phyloP scores from a whole-genome alignment of 2,113 vertebrate genomes.

The Xerus inauris region DNA sequence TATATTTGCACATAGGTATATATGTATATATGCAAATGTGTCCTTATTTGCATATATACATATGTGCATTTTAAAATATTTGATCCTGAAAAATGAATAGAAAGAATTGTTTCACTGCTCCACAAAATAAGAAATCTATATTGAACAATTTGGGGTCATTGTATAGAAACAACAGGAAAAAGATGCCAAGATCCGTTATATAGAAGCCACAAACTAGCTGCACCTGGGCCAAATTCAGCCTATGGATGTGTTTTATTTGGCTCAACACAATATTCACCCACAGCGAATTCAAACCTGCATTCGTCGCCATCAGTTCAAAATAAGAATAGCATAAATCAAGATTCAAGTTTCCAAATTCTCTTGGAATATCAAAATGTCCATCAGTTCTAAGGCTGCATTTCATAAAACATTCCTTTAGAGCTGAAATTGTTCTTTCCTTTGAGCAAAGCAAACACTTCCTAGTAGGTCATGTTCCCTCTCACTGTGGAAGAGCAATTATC shows the following conservation, averaged over 20 bases:
- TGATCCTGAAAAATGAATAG: constrained; percentile 6
- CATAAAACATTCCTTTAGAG: background rate
- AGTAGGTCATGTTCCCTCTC: rapidly evolving
- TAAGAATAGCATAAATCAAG: constrained; percentile 18
- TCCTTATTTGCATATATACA: background rate
- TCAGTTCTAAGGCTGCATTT: background rate
- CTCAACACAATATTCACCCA: background rate
- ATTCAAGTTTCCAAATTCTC: background rate
- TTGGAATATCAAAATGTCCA: background rate
- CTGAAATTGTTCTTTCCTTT: background rate
- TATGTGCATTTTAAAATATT: background rate
- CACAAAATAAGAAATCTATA: background rate
- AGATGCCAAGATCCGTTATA: background rate
- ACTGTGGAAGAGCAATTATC: background rate
- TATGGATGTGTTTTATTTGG: background rate
- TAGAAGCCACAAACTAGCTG: background rate
- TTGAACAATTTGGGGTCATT: background rate
- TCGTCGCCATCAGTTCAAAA: constrained; percentile 8
- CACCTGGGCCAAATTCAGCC: background rate
- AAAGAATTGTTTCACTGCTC: background rate
- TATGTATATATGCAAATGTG: background rate
- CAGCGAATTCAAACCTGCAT: background rate
- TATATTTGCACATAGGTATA: background rate
- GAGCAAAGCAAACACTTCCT: background rate
- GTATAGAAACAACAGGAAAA: background rate